Evolutionary conservation across 2,797 vertebrate species (phyloP).

Genomic region (Hybognathus amarus): DNA sequence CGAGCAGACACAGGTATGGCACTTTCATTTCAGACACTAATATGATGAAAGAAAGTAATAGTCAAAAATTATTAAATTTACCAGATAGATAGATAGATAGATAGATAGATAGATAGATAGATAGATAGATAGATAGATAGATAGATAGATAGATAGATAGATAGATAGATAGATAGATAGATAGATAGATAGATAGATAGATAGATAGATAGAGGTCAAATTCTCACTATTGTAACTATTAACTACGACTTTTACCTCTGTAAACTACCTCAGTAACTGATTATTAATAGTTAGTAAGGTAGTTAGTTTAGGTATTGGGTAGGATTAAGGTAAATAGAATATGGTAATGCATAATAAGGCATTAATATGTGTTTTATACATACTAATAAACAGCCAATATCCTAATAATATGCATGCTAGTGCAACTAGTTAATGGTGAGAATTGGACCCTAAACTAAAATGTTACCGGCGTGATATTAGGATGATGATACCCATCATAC

Average conservation of each 20-base stretch:
- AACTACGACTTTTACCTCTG: too few relatives aligned
- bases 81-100: neutral
- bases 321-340: too few relatives aligned
- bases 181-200: neutral
- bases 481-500: neutral
- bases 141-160: neutral
- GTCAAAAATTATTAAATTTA: neutral
- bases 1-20: conserved; percentile 65
- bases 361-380: too few relatives aligned
- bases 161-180: neutral
- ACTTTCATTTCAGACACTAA: neutral
- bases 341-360: too few relatives aligned
- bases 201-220: neutral
- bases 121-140: neutral
- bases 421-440: too few relatives aligned
- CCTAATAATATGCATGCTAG: too few relatives aligned
- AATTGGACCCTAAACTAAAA: too few relatives aligned
- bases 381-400: too few relatives aligned
- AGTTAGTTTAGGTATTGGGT: too few relatives aligned
- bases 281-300: too few relatives aligned
- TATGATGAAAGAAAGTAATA: neutral
- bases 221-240: too few relatives aligned
- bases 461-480: neutral
- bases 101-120: neutral
- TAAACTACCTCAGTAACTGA: too few relatives aligned